Base-by-base conservation (phyloP, 1,140 invertebrate species). In the Drosophila lowei region DNA sequence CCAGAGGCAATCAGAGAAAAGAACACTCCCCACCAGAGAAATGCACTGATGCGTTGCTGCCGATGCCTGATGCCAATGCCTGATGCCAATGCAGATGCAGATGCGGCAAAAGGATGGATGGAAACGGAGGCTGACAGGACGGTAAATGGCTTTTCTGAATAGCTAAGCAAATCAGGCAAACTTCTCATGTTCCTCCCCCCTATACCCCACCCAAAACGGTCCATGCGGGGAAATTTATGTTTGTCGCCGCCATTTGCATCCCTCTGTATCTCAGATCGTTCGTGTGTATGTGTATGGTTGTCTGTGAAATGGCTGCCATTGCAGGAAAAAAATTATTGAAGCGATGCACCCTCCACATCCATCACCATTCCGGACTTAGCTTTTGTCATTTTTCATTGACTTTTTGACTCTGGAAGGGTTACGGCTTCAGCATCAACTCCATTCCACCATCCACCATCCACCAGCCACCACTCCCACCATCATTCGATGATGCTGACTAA, bases 141-240 rank as follows among this genome's bases (percentile, higher is more conserved):
- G 77, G 81, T 81, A 88, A 88, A 78, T 78, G 74, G 71, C 78
- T 81, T 88, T 76, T 72, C 66, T 83, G 71, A 59, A 63, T 48
- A 71, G 75, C 79, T 77, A 77, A 79, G 79, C 75, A 88, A 88
- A 84, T 84, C 79, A 79, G 83, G 58, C 58, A 41, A 72, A 62
- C 49, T 62, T 61, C 57, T 71, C 67, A 44, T 67, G 63, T 50
- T 50, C 48, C 48, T 52, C 15, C 41, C 41, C 25, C 16, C 4
- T 18, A 18, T 2, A 0, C 25, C 6, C 25, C 28, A 44, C 25
- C 30, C 38, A 34, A 49, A 25, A 38, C 52, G 21, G 59, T 62
- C 30, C 28, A 16, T 38, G 30, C 42, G 42, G 7, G 2, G 46
- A 47, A 68, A 68, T 68, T 68, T 68, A 68, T 68, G 65, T 66